phyloP scores from a whole-genome alignment of 2,113 vertebrate genomes.

The Zosterops pallidus region DNA sequence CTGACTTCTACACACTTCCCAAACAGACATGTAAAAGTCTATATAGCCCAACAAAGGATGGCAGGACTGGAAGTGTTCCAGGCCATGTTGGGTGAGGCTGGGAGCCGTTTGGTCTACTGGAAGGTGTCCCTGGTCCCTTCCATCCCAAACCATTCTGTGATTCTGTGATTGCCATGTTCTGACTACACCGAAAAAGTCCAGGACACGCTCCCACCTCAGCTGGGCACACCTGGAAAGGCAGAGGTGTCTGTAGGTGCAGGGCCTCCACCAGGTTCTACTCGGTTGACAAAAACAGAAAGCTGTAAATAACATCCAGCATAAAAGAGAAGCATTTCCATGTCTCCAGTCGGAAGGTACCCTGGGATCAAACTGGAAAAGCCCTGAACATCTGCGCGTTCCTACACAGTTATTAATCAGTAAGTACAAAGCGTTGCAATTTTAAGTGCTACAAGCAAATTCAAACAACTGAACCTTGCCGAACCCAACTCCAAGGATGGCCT shows the following conservation, averaged over 20 bases:
- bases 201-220: neutral
- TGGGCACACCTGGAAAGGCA: neutral
- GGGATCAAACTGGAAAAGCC: neutral
- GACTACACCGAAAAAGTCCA: neutral
- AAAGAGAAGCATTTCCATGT: neutral
- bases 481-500: neutral
- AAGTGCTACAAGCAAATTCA: neutral
- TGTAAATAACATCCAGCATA: neutral
- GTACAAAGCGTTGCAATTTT: neutral
- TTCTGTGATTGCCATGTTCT: neutral
- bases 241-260: neutral
- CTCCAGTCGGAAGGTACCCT: neutral
- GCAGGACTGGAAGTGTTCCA: neutral
- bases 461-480: neutral
- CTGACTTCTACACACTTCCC: neutral
- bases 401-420: neutral
- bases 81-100: neutral
- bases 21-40: neutral
- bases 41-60: neutral
- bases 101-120: neutral
- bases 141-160: neutral
- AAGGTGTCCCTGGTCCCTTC: neutral
- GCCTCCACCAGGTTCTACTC: neutral
- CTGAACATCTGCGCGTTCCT: neutral
- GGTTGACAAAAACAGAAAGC: neutral